Evolutionary conservation across 1,140 invertebrate genomes (phyloP), one percentile per base, ranked within the genome.

Genomic region (Bicyclus anynana): DNA sequence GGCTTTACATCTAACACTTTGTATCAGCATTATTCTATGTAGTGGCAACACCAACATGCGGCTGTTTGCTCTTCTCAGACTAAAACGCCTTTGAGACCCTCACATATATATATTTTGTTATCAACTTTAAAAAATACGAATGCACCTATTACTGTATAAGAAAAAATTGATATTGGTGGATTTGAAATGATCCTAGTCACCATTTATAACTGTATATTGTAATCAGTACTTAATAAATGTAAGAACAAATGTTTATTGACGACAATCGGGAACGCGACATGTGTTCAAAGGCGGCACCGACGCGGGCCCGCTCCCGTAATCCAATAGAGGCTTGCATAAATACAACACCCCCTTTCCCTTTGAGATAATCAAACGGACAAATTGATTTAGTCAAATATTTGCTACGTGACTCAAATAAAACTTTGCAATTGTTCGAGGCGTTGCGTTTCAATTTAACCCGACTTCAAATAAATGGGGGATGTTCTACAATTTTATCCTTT

Each of bases 301-400:
- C 57, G 52, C 46, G 48, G 55, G 67, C 64, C 66, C 48, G 66
- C 54, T 48, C 46, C 55, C 17, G 49, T 75, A 75, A 80, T 74
- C 63, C 59, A 75, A 77, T 80, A 72, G 52, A 72, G 62, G 61
- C 55, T 72, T 73, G 74, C 72, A 69, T 74, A 79, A 79, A 79
- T 65, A 79, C 14, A 57, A 68, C 69, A 65, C 72, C 74, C 74
- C 51, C n/a, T n/a, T 53, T 58, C 35, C 59, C 62, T 65, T 64
- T 57, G 58, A 53, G 53, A 67, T 71, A 66, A 77, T 74, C 71
- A 74, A 66, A 72, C 52, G 67, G 48, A 29, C 52, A 50, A 66
- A 64, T 63, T 62, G 61, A 62, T 65, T 65, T 57, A 65, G 56
- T 62, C 59, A 57, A 69, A 69, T 69, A 69, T 69, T 69, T 65